Evolutionary conservation across 2,888 invertebrate genomes (phyloP), one percentile per base, ranked within the genome.

Genomic region (Cactoblastis cactorum): DNA sequence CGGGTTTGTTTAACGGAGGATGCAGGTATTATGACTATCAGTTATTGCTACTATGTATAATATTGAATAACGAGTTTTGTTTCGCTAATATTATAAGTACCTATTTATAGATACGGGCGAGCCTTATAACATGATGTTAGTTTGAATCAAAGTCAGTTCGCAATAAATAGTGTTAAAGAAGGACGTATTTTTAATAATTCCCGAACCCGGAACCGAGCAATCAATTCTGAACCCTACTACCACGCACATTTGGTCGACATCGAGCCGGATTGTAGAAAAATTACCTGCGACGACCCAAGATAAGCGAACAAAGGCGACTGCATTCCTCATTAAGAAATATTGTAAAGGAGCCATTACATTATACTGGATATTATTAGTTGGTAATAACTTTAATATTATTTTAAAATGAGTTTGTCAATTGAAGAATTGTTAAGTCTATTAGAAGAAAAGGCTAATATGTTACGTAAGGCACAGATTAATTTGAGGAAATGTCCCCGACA

Each of bases 401-500:
- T 37, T 1, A 43, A 43, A 8, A 43, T 43, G 19, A 43, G 41
- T 43, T 14, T 24, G 2, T 43, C 41, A 12, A 14, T 1, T 12
- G 22, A 22, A 14, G 24, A 43, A 22, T 24, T 43, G 9, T 24
- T 43, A 12, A 24, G 11, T 24, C 4, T 22, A 43, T 11, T 61
- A 28, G 59, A 61, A 57, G 53, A 60, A 34, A 52, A 47, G 1
- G 53, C 56, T 6, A 37, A 3, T 32, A 45, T 56, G 35, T 22
- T 65, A 37, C 49, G 48, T 37, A 58, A 56, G 43, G 38, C 58
- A 1, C 53, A 59, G 53, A 24, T 15, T 8, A 63, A 63, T 35
- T 37, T 59, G 0, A 58, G 55, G 22, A 62, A 62, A 49, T 61
- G 56, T 32, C 60, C 57, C 2, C 61, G 58, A 48, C 17, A 39